phyloP scores from a whole-genome alignment of 2,888 invertebrate species.

The Buathra laborator region DNA sequence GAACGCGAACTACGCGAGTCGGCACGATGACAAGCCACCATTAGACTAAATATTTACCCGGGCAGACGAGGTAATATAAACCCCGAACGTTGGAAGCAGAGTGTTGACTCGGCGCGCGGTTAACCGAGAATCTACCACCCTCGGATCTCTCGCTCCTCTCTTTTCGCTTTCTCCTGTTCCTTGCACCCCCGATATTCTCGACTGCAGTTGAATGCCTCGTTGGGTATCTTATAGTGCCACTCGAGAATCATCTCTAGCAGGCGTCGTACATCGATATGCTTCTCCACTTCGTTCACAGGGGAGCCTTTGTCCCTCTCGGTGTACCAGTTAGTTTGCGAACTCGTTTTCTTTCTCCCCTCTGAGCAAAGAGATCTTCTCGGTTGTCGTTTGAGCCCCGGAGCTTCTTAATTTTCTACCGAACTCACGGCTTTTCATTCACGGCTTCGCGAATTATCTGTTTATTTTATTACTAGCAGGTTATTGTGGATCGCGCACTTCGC shows the following conservation, averaged over 20 bases:
- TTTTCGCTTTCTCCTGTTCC: constrained; percentile 35
- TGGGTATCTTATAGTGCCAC: constrained; percentile 45
- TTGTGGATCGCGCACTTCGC: no score
- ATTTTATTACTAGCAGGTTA: no score
- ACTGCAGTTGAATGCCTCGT: constrained; percentile 56
- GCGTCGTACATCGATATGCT: constrained; percentile 62
- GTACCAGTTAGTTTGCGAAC: constrained; percentile 52
- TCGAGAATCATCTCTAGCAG: constrained; percentile 64
- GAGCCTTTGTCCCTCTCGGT: constrained; percentile 54
- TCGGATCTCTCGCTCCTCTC: constrained; percentile 33
- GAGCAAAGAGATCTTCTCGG: constrained; percentile 10
- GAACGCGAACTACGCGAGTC: constrained; percentile 38
- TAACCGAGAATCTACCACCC: constrained; percentile 64
- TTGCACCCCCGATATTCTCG: constrained; percentile 33
- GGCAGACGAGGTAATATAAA: constrained; percentile 60
- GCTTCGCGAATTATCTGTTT: not conserved
- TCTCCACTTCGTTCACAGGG: constrained; percentile 21
- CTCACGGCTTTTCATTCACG: constrained; percentile 27
- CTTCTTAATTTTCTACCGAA: constrained; percentile 53
- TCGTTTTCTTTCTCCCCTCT: constrained; percentile 47
- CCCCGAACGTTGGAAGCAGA: constrained; percentile 44
- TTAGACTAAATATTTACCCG: constrained; percentile 71
- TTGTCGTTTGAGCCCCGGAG: constrained; percentile 16
- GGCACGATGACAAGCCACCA: constrained; percentile 60
- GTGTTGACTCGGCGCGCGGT: constrained; percentile 67